Percentiles rank a stretch among this genome's conserved stretches.
These are phyloP conservation scores for Lasioglossum malachurum DNA, from an alignment of 2,888 invertebrate genomes.

Conservation along the genomic window DNA sequence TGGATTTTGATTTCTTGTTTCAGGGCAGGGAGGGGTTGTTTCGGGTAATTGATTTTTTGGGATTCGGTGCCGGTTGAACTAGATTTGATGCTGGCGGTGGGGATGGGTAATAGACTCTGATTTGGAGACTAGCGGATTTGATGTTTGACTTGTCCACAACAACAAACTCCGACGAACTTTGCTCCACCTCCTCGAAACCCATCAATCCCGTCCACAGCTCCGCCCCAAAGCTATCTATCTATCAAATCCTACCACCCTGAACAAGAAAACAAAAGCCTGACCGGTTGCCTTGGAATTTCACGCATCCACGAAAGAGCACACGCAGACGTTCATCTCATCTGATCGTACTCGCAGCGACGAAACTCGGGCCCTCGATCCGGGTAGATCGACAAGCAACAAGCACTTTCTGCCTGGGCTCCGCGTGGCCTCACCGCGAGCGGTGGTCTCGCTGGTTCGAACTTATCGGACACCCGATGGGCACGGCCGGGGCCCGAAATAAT, in stretches of 20 bases:
- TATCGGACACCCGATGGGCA: constrained; percentile 76
- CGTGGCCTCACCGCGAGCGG: constrained; percentile 48
- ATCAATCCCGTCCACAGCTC: not conserved
- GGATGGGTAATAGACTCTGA: too few relatives aligned
- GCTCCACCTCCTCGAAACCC: not conserved
- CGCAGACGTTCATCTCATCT: not conserved
- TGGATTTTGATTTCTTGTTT: not conserved
- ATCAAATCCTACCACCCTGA: not conserved
- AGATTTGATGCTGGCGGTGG: not conserved
- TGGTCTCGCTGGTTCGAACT: constrained; percentile 63
- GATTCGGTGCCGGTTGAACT: not conserved
- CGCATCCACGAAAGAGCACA: not conserved
- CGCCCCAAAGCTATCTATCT: not conserved
- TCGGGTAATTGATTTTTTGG: not conserved
- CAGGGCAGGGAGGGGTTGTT: not conserved
- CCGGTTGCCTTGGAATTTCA: not conserved
- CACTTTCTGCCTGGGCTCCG: not conserved
- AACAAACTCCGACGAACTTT: not conserved
- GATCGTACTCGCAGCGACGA: constrained; percentile 2
- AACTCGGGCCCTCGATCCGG: not conserved
- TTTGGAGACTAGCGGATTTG: not conserved
- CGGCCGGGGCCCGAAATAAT: constrained; percentile 78
- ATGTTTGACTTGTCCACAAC: not conserved
- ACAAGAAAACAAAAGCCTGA: not conserved
- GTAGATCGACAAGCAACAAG: constrained; percentile 19